Conservation (phyloP, 2,113 vertebrate species). For the Probosciger aterrimus region DNA sequence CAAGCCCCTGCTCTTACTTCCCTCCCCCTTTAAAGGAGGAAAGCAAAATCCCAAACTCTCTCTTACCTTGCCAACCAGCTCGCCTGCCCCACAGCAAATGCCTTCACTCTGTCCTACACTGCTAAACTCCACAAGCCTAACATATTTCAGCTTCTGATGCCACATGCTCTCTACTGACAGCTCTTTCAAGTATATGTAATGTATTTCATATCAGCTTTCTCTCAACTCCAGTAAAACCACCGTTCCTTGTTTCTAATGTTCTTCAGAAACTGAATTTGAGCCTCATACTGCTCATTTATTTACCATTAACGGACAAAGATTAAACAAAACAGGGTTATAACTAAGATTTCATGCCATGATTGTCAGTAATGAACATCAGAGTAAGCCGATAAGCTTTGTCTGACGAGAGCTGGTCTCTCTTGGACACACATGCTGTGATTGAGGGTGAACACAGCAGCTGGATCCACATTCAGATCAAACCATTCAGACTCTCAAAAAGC, state of each 20-base stretch:
- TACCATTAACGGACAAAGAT: not conserved
- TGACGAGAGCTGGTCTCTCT: not conserved
- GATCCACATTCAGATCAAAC: not conserved
- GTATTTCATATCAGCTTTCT: not conserved
- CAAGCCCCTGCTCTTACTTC: not conserved
- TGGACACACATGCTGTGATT: fast-evolving
- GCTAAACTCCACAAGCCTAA: not conserved
- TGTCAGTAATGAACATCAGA: not conserved
- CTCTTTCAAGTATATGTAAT: not conserved
- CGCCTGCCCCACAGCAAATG: not conserved
- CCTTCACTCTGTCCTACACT: not conserved
- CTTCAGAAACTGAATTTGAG: not conserved
- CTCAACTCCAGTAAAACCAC: not conserved
- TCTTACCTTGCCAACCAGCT: not conserved
- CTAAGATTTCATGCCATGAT: not conserved
- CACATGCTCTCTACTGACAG: not conserved
- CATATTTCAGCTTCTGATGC: not conserved
- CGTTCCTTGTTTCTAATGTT: not conserved
- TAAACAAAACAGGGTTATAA: not conserved
- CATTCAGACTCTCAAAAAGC: not conserved
- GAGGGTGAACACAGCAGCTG: not conserved
- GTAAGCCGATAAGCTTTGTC: not conserved
- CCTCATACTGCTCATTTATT: not conserved
- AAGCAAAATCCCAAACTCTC: not conserved
- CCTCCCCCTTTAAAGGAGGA: not conserved